Conservation (phyloP, 2,797 vertebrate species). For the Simalia tracyae region DNA sequence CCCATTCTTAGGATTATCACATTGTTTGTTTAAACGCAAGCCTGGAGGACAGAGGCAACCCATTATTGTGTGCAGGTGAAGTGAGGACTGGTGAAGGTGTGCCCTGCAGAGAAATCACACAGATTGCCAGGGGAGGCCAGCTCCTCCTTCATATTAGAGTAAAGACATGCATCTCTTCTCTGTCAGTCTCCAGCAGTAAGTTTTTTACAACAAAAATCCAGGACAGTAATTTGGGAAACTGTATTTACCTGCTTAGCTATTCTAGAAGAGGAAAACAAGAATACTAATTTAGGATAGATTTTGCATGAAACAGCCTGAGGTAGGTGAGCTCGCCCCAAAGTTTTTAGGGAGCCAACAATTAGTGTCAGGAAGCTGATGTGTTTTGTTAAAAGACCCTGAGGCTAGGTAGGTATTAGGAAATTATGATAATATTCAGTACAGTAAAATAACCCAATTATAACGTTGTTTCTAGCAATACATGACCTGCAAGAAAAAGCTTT, state of each 20-base stretch:
- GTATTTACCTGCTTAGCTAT: background rate
- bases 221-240: background rate
- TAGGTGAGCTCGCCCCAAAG: no score
- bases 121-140: background rate
- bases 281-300: background rate
- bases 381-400: background rate
- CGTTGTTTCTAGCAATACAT: background rate
- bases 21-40: background rate
- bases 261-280: background rate
- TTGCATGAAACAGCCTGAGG: background rate
- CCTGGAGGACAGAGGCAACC: background rate
- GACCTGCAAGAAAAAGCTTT: background rate
- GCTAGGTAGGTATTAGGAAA: background rate
- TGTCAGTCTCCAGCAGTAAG: background rate
- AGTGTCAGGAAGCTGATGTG: background rate
- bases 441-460: background rate
- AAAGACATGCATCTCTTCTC: background rate
- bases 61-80: background rate
- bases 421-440: background rate
- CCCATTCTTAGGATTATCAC: background rate
- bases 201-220: background rate
- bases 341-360: background rate
- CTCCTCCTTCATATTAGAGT: no score
- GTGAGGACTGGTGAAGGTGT: background rate
- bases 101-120: background rate